These are phyloP conservation scores for Gephyroberyx darwinii DNA, from an alignment of 2,797 vertebrate species.

Conservation along the genomic window DNA sequence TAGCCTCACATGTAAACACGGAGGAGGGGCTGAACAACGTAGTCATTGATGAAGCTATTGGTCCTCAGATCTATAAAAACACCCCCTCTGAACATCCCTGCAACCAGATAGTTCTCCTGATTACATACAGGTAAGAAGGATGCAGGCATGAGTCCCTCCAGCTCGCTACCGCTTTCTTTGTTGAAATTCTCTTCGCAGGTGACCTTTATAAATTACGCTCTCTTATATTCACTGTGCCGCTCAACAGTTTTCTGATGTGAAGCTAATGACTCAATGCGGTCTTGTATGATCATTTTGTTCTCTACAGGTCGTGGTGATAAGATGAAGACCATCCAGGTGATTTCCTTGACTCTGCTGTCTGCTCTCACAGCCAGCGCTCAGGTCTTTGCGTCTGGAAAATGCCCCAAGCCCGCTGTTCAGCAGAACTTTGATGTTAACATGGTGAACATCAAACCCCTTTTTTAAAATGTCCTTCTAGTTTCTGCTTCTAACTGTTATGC, in stretches of 20 bases:
- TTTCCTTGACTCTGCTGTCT: conserved; percentile 77
- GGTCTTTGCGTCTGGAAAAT: conserved; percentile 77
- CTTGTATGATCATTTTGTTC: not conserved
- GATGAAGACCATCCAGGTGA: conserved; percentile 69
- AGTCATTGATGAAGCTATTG: conserved; percentile 4
- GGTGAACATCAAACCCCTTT: conserved; percentile 50
- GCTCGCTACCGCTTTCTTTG: not conserved
- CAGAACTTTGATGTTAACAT: conserved; percentile 74
- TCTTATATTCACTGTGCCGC: not conserved
- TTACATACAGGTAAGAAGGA: conserved; percentile 51
- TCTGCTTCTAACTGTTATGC: not conserved
- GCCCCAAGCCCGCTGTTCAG: conserved; percentile 83
- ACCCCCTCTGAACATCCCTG: not conserved
- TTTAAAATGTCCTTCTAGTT: not conserved
- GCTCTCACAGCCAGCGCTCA: conserved; percentile 74
- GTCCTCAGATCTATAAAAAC: conserved; percentile 48
- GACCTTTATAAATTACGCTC: not conserved
- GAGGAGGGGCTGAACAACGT: conserved; percentile 18
- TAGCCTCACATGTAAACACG: conserved; percentile 16
- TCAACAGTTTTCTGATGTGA: not conserved
- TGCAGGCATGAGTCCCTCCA: not conserved
- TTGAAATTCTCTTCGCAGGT: not conserved
- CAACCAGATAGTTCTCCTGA: conserved; percentile 14
- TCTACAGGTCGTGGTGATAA: conserved; percentile 50
- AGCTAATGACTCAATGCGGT: not conserved